Conservation (phyloP, 2,113 vertebrate species). For the Ptilonorhynchus violaceus region DNA sequence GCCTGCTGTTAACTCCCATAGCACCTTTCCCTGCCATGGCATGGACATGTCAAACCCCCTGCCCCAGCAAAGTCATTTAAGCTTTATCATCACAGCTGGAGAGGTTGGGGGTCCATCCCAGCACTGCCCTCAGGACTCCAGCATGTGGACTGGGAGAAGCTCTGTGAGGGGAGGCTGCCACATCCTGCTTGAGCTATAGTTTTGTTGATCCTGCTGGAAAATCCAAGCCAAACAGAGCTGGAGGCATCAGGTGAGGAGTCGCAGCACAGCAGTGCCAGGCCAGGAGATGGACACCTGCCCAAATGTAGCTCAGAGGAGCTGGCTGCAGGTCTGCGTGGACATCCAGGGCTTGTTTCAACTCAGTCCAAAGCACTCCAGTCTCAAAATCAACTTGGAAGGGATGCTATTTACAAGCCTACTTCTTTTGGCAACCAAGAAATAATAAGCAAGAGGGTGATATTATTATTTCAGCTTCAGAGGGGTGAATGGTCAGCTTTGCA, state of each 20-base stretch:
- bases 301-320: neutral
- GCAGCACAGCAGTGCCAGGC: neutral
- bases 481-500: neutral
- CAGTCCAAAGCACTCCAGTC: neutral
- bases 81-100: neutral
- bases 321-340: neutral
- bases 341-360: neutral
- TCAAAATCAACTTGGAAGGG: neutral
- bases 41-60: fast-evolving
- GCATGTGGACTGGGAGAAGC: neutral
- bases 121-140: fast-evolving
- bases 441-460: neutral
- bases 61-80: neutral
- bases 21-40: neutral
- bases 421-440: neutral
- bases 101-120: neutral
- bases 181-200: fast-evolving
- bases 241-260: neutral
- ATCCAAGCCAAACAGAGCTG: neutral
- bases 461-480: neutral
- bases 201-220: neutral
- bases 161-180: neutral
- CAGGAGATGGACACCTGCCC: neutral
- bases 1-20: neutral
- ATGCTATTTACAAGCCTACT: neutral